Base-by-base conservation (phyloP, 2,888 invertebrate species). In the Galeopsomyia nigrocyanea region DNA sequence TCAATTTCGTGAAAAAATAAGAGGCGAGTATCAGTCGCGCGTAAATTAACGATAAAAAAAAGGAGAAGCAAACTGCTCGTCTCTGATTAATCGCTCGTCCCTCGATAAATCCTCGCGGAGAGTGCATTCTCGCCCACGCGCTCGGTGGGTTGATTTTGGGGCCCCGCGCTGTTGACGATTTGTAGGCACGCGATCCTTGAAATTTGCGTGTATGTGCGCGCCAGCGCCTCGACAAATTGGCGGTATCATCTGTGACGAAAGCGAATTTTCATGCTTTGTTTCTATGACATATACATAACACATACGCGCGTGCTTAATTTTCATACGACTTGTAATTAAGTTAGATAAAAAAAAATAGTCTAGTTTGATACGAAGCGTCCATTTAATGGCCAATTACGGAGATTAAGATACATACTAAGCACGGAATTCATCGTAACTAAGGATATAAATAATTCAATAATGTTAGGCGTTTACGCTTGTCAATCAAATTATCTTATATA, bases 181-280 rank as follows among this genome's bases (percentile, higher is more conserved):
- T 60, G 62, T 51, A 26, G 21, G 6, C 14, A 16, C 21, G 22
- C 50, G 39, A 39, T 39, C 39, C 39, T 39, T 13, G 49, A 19
- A 65, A 65, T 57, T 49, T 21, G 39, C 22, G 16, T 10, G 31
- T 46, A 31, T 22, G 68, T 51, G 47, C n/a, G 51, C 58, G 58
- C 14, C 22, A 5, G 14, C 19, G 16, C 50, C 19, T 16, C 49
- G 66, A 39, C 50, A 58, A 67, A 58, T 50, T 67, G 50, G 50
- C 1, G 39, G 39, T 39, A 39, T 39, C 10, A 10, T 50, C 26
- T 66, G 57, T 71, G 60, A 57, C 62, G 62, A 71, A 71, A 67
- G 62, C n/a, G 10, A 26, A 67, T 66, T 71, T 62, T 71, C 49
- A 26, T 17, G 26, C 26, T 10, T n/a, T 61, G 55, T 46, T 31